Evolutionary conservation across 2,888 invertebrate species (phyloP).

Genomic region (Acleris literana): DNA sequence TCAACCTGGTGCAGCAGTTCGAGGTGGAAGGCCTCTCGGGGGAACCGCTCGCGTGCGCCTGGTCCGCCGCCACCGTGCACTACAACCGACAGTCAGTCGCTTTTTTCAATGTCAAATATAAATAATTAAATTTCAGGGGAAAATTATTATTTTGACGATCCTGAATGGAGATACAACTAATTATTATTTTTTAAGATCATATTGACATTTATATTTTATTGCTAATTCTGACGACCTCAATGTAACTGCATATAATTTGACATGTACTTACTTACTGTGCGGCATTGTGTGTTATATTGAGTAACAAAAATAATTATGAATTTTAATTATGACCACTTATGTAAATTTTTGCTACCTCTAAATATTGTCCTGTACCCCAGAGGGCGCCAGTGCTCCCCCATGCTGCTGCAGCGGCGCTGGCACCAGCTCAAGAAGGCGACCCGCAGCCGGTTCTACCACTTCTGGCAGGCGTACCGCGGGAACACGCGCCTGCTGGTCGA

Average conservation of each 20-base stretch:
- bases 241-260: too few species aligned
- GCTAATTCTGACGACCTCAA: too few species aligned
- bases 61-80: slow-evolving; percentile 57
- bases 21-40: slow-evolving; percentile 51
- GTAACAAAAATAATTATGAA: too few species aligned
- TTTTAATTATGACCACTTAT: too few species aligned
- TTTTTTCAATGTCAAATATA: not conserved
- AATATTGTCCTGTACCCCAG: slow-evolving; percentile 45
- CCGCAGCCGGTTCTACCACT: slow-evolving; percentile 58
- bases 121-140: too few species aligned
- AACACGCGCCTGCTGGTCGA: slow-evolving; percentile 39
- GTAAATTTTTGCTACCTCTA: too few species aligned
- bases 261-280: too few species aligned
- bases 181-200: too few species aligned
- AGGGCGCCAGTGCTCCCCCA: slow-evolving; percentile 68
- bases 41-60: slow-evolving; percentile 54
- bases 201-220: too few species aligned
- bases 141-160: too few species aligned
- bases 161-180: too few species aligned
- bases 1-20: slow-evolving; percentile 55
- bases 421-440: slow-evolving; percentile 65
- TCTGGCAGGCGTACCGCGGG: slow-evolving; percentile 56
- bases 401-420: slow-evolving; percentile 75
- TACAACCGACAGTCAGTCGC: slow-evolving; percentile 65
- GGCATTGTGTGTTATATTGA: too few species aligned